Evolutionary conservation across 2,113 vertebrate genomes (phyloP), one percentile per base, ranked within the genome.

Genomic region (Oncorhynchus masou): DNA sequence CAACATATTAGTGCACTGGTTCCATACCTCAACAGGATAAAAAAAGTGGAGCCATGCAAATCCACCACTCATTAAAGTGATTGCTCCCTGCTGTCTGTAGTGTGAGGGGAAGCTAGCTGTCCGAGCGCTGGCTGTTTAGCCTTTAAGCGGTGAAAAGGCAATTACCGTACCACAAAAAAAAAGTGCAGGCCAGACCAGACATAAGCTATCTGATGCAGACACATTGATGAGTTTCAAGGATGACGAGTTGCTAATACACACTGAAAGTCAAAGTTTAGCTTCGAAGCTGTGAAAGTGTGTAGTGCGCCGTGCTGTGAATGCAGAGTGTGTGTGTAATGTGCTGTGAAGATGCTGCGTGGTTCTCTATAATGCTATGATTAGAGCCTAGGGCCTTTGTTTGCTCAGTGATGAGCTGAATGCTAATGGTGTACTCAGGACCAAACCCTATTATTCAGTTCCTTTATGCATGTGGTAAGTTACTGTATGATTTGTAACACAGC

Each of bases 31-130:
- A 57, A 13, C 4, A 60, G 24, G 45, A 67, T 54, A 65, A 66
- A 4, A 65, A 66, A 4, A 34, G 39, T 49, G 3, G 4, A 27
- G 20, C 15, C 60, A 2, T n/a, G 45, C 48, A 75, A 1, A 13
- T 31, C 65, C 34, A 64, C 68, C 49, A 29, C 29, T 81, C 57
- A 51, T 70, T 77, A 77, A 29, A 54, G 31, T 11, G 60, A 64
- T 64, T 65, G 22, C 62, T 65, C 62, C 62, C 62, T 65, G 7
- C 39, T 54, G 68, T 66, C 15, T n/a, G 67, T 71, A 45, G 67
- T 67, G 59, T 66, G 71, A 74, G 34, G 67, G 27, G 6, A 62
- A 45, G 13, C 51, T 54, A 5, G 51, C 79, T 69, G 70, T 57
- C 65, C 51, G 64, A 79, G 27, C 49, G 29, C 24, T 67, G 4